phyloP scores from a whole-genome alignment of 2,113 vertebrate species.

The Sturnira hondurensis region DNA sequence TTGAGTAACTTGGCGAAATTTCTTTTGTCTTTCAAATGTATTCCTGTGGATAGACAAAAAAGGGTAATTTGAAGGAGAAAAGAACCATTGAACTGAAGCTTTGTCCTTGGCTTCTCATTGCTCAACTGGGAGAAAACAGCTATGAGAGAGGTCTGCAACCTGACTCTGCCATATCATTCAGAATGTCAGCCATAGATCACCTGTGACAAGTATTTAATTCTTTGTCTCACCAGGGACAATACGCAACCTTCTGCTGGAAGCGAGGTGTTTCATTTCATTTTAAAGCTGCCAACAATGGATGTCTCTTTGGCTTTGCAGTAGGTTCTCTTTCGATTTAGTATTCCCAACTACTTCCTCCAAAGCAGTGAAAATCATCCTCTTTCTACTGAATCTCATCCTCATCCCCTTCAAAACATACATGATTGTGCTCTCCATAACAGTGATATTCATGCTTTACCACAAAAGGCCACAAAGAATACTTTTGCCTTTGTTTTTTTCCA shows the following conservation, averaged over 20 bases:
- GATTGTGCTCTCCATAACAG: background rate
- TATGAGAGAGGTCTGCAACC: slow-evolving; percentile 50
- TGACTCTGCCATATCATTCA: slow-evolving; percentile 10
- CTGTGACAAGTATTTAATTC: slow-evolving; percentile 70
- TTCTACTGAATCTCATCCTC: background rate
- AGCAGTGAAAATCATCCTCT: background rate
- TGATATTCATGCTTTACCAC: background rate
- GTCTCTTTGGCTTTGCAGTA: slow-evolving; percentile 55
- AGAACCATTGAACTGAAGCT: background rate
- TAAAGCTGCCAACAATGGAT: slow-evolving; percentile 62
- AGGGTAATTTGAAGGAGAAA: slow-evolving; percentile 25
- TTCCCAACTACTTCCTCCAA: slow-evolving; percentile 10
- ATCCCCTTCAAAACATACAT: background rate
- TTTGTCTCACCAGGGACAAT: slow-evolving; percentile 64
- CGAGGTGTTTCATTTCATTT: slow-evolving; percentile 63
- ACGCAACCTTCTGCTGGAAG: slow-evolving; percentile 56
- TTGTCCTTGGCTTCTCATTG: slow-evolving; percentile 62
- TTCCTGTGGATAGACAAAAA: background rate
- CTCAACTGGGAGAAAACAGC: slow-evolving; percentile 43
- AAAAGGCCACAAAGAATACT: background rate
- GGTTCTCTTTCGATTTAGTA: slow-evolving; percentile 10
- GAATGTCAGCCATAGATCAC: slow-evolving; percentile 72
- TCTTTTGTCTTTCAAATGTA: background rate
- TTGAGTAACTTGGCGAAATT: background rate
- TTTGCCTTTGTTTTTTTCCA: background rate